Evolutionary conservation across 1,140 invertebrate genomes (phyloP).

Genomic region (Hylyphantes graminicola): DNA sequence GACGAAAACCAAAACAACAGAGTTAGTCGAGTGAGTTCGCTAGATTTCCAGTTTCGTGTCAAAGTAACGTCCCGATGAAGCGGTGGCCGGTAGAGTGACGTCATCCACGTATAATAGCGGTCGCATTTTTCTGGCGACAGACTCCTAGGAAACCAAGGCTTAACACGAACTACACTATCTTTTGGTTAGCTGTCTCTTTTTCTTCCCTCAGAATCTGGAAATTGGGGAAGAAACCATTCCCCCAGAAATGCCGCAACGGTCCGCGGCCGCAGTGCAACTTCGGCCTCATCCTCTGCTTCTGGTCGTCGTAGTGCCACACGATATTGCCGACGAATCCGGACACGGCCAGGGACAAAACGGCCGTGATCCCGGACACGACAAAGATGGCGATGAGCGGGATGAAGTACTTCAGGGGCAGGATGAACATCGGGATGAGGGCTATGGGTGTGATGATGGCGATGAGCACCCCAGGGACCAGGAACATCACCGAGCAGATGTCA

Average conservation of each 20-base stretch:
- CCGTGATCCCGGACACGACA: not conserved
- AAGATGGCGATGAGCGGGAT: conserved; percentile 40
- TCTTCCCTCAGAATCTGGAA: not conserved
- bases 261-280: conserved; percentile 53
- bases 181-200: conserved; percentile 13
- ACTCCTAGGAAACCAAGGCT: no score
- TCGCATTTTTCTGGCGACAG: no score
- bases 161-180: no score
- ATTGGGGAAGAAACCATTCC: conserved; percentile 38
- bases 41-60: no score
- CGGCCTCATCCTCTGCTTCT: conserved; percentile 24
- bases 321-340: conserved; percentile 52
- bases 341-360: conserved; percentile 25
- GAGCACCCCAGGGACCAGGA: conserved; percentile 37
- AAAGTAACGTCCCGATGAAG: no score
- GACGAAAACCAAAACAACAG: no score
- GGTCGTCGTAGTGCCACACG: conserved; percentile 55
- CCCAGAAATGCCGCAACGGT: conserved; percentile 56
- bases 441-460: conserved; percentile 56
- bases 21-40: no score
- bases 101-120: no score
- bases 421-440: conserved; percentile 56
- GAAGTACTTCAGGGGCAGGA: conserved; percentile 46
- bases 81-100: no score
- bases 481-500: conserved; percentile 24